phyloP scores from a whole-genome alignment of 2,888 invertebrate species.

The Amaurobius ferox region DNA sequence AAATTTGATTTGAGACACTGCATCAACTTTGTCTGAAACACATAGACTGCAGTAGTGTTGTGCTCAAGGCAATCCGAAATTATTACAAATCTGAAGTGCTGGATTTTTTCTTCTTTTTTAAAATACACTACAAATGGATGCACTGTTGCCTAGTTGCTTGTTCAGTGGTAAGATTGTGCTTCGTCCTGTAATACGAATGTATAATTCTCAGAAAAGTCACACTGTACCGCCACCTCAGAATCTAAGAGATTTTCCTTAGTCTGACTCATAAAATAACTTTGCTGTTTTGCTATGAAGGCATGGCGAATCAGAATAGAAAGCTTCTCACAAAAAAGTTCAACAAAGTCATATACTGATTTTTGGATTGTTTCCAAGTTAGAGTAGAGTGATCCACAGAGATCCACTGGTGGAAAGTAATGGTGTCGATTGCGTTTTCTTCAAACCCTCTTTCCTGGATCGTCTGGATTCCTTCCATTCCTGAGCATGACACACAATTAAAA shows the following conservation, averaged over 20 bases:
- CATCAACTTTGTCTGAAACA: constrained; percentile 2
- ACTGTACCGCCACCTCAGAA: background rate
- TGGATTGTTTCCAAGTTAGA: background rate
- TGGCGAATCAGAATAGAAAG: background rate
- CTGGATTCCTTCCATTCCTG: background rate
- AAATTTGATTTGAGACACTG: background rate
- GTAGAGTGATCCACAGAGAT: background rate
- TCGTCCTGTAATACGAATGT: no score
- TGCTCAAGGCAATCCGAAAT: no score
- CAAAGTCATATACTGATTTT: background rate
- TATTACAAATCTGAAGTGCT: background rate
- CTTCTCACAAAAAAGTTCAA: constrained; percentile 1
- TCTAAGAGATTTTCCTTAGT: no score
- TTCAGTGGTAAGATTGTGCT: background rate
- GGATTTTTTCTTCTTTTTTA: no score
- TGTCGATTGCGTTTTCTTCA: background rate
- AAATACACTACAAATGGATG: no score
- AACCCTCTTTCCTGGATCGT: background rate
- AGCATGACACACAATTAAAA: background rate
- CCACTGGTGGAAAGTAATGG: background rate
- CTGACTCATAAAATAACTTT: background rate
- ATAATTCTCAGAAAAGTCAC: constrained; percentile 18
- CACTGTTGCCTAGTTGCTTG: no score
- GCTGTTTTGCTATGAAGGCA: constrained; percentile 3
- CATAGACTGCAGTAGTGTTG: constrained; percentile 22